Evolutionary conservation across 2,888 invertebrate genomes (phyloP), one percentile per base, ranked within the genome.

Genomic region (Cerastis rubricosa): DNA sequence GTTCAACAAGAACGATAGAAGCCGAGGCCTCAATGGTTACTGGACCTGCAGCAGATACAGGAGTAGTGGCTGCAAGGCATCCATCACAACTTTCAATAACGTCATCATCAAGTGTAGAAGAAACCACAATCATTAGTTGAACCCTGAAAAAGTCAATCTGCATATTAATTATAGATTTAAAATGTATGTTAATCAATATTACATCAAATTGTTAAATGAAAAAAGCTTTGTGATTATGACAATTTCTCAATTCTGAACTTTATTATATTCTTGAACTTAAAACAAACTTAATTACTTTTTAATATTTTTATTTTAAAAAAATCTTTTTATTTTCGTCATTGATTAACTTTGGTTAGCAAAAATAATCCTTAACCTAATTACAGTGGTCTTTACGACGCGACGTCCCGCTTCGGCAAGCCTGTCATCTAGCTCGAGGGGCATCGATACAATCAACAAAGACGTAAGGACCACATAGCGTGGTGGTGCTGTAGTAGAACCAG

Each of bases 341-440:
- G 17, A 17, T 19, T 40, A 40, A 74, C 17, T 2, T 29, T 40
- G 14, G 8, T 57, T n/a, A 11, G n/a, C 40, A 59, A 7, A 72
- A 49, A 29, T 68, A 72, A 51, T 65, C 17, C 4, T 4, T 19
- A 14, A 51, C 17, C n/a, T 35, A 14, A 54, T 89, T 86, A 25
- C 84, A 89, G 88, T 91, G 8, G 83, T 92, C 29, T 92, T 92
- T 51, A 89, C 90, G 7, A 82, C n/a, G n/a, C n/a, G n/a, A n/a
- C 66, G 49, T 89, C 88, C 7, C 85, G 88, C 19, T 78, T 35
- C 2, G 93, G 93, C 0, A 89, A 71, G 9, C 90, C 90, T 0
- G 88, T 88, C 1, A 91, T 93, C 25, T 45, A 91, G 51, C 87
- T 92, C 11, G 92, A 91, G 5, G 84, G 80, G 12, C 76, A 85